phyloP scores from a whole-genome alignment of 2,888 invertebrate species.

The Harpagoxenus sublaevis region DNA sequence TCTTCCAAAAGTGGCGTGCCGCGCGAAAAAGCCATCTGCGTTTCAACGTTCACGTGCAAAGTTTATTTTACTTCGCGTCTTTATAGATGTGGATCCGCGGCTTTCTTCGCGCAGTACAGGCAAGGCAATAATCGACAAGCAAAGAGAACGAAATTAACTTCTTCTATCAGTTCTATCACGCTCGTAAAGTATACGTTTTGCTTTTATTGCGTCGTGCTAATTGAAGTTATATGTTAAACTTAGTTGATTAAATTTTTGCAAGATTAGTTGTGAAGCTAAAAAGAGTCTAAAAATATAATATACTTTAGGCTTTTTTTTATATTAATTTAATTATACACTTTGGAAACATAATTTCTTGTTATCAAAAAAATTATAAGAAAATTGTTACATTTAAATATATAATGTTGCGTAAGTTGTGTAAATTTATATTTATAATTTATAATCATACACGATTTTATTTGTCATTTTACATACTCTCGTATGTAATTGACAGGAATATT shows the following conservation, averaged over 20 bases:
- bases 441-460: background rate
- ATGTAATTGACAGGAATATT: background rate
- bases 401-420: background rate
- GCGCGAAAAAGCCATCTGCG: conserved; percentile 51
- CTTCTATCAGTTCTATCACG: background rate
- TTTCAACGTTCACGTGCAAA: conserved; percentile 56
- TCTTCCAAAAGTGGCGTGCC: background rate
- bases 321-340: background rate
- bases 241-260: background rate
- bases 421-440: conserved; percentile 2
- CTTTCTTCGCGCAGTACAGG: conserved; percentile 17
- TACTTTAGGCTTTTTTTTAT: background rate
- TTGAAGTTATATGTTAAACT: background rate
- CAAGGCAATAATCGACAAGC: conserved; percentile 21
- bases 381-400: background rate
- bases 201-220: conserved; percentile 13
- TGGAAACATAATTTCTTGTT: background rate
- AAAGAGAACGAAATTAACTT: conserved; percentile 38
- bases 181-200: background rate
- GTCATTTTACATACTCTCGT: background rate
- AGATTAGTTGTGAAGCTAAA: background rate
- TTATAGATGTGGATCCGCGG: conserved; percentile 10
- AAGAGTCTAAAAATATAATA: background rate
- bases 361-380: background rate
- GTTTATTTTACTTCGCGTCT: conserved; percentile 37